Evolutionary conservation across 2,888 invertebrate genomes (phyloP).

Genomic region (Marasmarcha lunaedactyla): DNA sequence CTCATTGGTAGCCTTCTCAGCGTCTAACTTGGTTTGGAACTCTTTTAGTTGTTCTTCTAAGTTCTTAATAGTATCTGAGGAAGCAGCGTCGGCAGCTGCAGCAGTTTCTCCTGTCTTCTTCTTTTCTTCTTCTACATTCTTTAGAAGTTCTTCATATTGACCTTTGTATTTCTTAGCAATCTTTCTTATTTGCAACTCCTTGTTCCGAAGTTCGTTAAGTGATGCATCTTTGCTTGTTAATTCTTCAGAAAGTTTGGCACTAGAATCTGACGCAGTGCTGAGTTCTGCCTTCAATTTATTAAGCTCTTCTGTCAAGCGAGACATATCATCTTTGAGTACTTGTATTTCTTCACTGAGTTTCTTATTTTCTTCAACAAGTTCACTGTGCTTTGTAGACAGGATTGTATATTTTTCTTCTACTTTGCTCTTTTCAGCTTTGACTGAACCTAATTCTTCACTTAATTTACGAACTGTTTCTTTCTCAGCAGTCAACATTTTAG

Average conservation of each 20-base stretch:
- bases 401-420: slow-evolving; percentile 76
- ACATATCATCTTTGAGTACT: slow-evolving; percentile 67
- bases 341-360: slow-evolving; percentile 74
- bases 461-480: slow-evolving; percentile 77
- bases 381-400: slow-evolving; percentile 70
- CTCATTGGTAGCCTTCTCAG: slow-evolving; percentile 72
- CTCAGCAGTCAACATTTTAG: slow-evolving; percentile 82
- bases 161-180: slow-evolving; percentile 94
- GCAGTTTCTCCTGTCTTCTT: slow-evolving; percentile 67
- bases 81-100: slow-evolving; percentile 53
- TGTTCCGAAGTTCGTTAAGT: slow-evolving; percentile 76
- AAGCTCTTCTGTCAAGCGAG: slow-evolving; percentile 72
- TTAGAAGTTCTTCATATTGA: slow-evolving; percentile 82
- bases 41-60: slow-evolving; percentile 60
- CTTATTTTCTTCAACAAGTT: slow-evolving; percentile 73
- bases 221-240: slow-evolving; percentile 75
- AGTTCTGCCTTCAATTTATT: slow-evolving; percentile 73
- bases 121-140: slow-evolving; percentile 74
- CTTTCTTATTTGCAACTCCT: slow-evolving; percentile 82
- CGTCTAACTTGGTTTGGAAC: slow-evolving; percentile 46
- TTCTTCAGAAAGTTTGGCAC: slow-evolving; percentile 75
- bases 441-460: slow-evolving; percentile 73
- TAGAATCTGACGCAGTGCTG: slow-evolving; percentile 69
- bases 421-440: slow-evolving; percentile 75
- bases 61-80: slow-evolving; percentile 59